Evolutionary conservation across 2,888 invertebrate genomes (phyloP), one percentile per base, ranked within the genome.

Genomic region (Agriotes lineatus): DNA sequence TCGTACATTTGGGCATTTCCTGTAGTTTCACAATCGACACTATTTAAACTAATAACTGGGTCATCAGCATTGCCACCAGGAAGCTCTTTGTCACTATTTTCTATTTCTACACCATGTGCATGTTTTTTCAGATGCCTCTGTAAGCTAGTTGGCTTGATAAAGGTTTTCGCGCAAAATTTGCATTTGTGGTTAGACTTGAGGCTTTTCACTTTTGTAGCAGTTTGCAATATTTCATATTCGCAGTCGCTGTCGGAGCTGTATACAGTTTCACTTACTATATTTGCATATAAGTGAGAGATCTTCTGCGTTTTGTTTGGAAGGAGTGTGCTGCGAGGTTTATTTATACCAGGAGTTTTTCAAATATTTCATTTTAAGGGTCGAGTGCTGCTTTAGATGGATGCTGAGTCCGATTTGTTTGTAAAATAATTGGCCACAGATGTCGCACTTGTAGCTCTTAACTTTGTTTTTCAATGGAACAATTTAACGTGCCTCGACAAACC

Each of bases 181-280:
- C 75, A 75, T 12, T 30, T 22, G 25, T 64, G 22, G 5, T 16
- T 16, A 7, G 50, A 60, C 33, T 69, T 57, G 39, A 35, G 5
- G 14, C n/a, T 45, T 0, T 35, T 63, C 10, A 72, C 12, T 48
- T 69, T 72, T 42, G 48, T 56, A 19, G 61, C 52, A 3, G 65
- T 73, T 39, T 65, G 69, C 20, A 73, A 10, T 35, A 73, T 58
- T 65, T 73, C 69, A 50, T 73, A 73, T 62, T 73, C 73, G 19
- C 71, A 71, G 61, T 73, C 73, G 42, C 69, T 71, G 37, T 71
- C 69, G 1, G 71, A 71, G 25, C 71, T 71, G 44, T 73, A 73
- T 10, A 73, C 50, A 10, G 48, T 69, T 65, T 71, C 66, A n/a
- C 39, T 59, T 10, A 67, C 39, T 37, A 52, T 52, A 44, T 70